Evolutionary conservation across 2,888 invertebrate species (phyloP), one percentile per base, ranked within the genome.

Genomic region (Syrphus vitripennis): DNA sequence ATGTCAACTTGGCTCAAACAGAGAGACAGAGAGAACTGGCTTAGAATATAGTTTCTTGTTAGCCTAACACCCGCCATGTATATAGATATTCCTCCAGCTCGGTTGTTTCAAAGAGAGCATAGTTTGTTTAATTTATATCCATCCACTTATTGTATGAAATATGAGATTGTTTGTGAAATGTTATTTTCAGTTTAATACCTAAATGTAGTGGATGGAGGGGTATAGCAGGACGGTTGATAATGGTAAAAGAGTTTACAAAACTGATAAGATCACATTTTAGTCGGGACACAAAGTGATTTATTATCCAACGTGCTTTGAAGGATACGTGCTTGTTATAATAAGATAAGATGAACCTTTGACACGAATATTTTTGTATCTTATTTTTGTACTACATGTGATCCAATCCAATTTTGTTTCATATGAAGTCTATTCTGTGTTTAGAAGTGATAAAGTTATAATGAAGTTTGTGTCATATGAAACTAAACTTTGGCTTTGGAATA

Each of bases 61-160:
- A 65, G 65, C 29, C 45, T 65, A 45, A 48, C 42, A 45, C 31
- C 65, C 65, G 29, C 40, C n/a, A 12, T 12, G n/a, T n/a, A n/a
- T 5, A 3, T 14, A 12, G 26, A 21, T 2, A n/a, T 21, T n/a
- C 21, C 24, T 4, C 16, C 26, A n/a, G 37, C 14, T 31, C 3
- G n/a, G 16, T 19, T 16, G 16, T 19, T 40, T 48, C 1, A 42
- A 31, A 59, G 61, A 50, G 21, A 2, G 16, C 9, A 40, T 80
- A 81, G 81, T 84, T 84, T 67, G 61, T 55, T 81, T 76, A 84
- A 84, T 81, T 84, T 81, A 84, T 84, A 72, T 69, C 76, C 76
- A 72, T 69, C 76, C 76, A 72, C 61, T 84, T 61, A 76, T 19
- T 72, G 76, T 67, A 48, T 42, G 55, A 84, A 72, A 72, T 81